Base-by-base conservation (phyloP, 2,888 invertebrate genomes). In the Stratiomys singularior region DNA sequence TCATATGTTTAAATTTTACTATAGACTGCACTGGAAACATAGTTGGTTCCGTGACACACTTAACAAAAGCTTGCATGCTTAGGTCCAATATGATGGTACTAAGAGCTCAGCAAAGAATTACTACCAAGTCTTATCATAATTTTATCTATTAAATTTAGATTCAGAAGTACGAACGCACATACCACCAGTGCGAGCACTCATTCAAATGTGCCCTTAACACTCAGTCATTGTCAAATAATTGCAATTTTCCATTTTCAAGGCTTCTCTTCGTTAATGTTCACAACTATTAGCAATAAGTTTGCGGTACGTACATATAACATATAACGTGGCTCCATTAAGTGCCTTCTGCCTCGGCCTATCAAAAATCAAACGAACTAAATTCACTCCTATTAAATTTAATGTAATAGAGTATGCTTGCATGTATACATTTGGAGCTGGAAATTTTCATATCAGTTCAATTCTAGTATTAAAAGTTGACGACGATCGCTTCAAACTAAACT, bases 321-420 rank as follows among this genome's bases (percentile, higher is more conserved):
- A 23, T 60, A 60, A 15, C 25, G 52, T 15, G n/a, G 52, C 15
- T 9, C 37, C 37, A 37, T 37, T 37, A 52, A 52, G 25, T 60
- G 37, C 66, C 21, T 18, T 13, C 21, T 30, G 66, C 37, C 66
- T 46, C 25, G 46, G 69, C 46, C 69, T 69, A 69, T 69, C 72
- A 72, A 27, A 52, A 69, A 72, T 72, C 58, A 56, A 72, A 72
- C 46, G 72, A 52, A 72, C 72, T 56, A 18, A 72, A 72, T 72
- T 72, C 72, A 56, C 72, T 52, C 72, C 72, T 72, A 47, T 69
- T 46, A 69, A 69, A 69, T n/a, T 52, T 69, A 46, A 69, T 66
- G 25, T 46, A 46, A 69, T 15, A 18, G 18, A n/a, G 52, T 52
- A 52, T 18, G 52, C 4, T 52, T 52, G 52, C 15, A 18, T 60